These are phyloP conservation scores for Scyliorhinus canicula DNA, from an alignment of 2,797 vertebrate species.

Conservation along the genomic window DNA sequence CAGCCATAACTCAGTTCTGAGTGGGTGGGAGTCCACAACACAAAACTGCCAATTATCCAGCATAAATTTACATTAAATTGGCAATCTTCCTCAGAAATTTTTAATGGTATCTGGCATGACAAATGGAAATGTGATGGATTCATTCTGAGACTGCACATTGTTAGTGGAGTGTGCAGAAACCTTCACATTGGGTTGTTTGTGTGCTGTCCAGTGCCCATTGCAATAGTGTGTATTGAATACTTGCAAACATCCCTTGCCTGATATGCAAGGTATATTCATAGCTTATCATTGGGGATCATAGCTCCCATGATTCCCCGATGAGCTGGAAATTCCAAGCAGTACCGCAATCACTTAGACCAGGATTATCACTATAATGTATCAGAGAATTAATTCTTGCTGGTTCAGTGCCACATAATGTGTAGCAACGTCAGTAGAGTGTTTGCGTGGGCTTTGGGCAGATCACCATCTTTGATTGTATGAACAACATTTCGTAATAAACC, in stretches of 20 bases:
- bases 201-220: no score
- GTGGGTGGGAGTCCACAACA: neutral
- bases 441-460: no score
- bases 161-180: neutral
- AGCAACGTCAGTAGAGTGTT: no score
- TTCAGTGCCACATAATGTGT: no score
- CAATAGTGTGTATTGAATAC: neutral
- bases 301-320: no score
- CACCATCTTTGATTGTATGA: no score
- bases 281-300: neutral
- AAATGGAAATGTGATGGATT: neutral
- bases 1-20: conserved; percentile 14
- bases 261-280: neutral
- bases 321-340: neutral
- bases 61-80: conserved; percentile 1
- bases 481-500: no score
- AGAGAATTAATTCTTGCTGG: no score
- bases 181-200: neutral
- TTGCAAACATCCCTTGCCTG: neutral
- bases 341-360: neutral
- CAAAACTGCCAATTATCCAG: conserved; percentile 1
- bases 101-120: neutral
- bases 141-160: neutral
- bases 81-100: neutral
- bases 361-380: no score